Evolutionary conservation across 2,888 invertebrate genomes (phyloP), one percentile per base, ranked within the genome.

Genomic region (Folsomia manolachei): DNA sequence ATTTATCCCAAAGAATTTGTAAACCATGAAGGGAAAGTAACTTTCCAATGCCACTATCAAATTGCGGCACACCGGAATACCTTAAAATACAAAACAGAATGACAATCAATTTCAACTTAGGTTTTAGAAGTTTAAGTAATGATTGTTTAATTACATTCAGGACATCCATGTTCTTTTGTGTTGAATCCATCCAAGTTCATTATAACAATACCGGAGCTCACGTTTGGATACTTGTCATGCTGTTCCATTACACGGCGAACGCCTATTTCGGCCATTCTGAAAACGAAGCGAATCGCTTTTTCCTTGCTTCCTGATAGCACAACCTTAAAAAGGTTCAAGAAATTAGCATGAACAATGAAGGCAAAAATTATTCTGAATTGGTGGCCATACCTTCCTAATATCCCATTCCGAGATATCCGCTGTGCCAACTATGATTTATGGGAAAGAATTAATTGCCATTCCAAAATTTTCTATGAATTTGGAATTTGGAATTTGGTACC

Each of bases 371-470:
- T n/a, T n/a, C n/a, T n/a, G n/a, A n/a, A n/a, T n/a, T n/a, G n/a
- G n/a, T n/a, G n/a, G n/a, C n/a, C n/a, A n/a, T n/a, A n/a, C n/a
- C n/a, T 66, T 66, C 23, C 65, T 1, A n/a, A 39, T 52, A 24
- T 66, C 65, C 65, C 65, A 66, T n/a, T 66, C 52, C 7, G 65
- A 19, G 9, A 66, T 52, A 21, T 66, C 65, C 19, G 65, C 65
- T 2, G 65, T 52, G 11, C 65, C 65, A 51, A 66, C 65, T 66
- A 18, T 9, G 9, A 63, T 25, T 25, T 9, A 63, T n/a, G n/a
- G 25, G 18, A 63, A 24, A 63, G 2, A 63, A 4, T 60, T n/a
- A 60, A 7, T 60, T n/a, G n/a, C 23, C 23, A 19, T n/a, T n/a
- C n/a, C n/a, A n/a, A n/a, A n/a, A n/a, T n/a, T n/a, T n/a, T n/a